A percentile compares a stretch with the other conserved stretches of the same genome.
These are phyloP conservation scores for Zootermopsis nevadensis DNA, from an alignment of 2,888 invertebrate species.

Conservation along the genomic window DNA sequence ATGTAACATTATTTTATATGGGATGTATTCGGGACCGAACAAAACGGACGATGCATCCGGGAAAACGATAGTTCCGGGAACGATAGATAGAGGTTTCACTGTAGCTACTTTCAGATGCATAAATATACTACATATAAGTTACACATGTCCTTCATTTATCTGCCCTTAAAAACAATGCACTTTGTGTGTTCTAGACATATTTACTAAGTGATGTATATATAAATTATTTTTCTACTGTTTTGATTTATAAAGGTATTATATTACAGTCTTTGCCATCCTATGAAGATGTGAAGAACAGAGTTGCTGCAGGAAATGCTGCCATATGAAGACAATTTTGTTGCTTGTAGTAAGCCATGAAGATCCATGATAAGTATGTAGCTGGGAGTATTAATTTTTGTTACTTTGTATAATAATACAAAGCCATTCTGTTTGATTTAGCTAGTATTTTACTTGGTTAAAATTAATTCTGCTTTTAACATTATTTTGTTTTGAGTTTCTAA, in stretches of 20 bases:
- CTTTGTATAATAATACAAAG: background rate
- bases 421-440: background rate
- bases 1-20: too few species aligned
- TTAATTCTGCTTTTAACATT: slow-evolving; percentile 6
- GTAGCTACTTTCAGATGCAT: background rate
- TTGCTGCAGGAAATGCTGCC: slow-evolving; percentile 52
- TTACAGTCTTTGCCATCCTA: slow-evolving; percentile 61
- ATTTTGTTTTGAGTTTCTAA: background rate
- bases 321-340: background rate
- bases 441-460: background rate
- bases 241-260: slow-evolving; percentile 1
- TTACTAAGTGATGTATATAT: background rate
- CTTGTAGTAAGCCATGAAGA: background rate
- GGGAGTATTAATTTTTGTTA: background rate
- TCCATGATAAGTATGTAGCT: background rate
- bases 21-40: too few species aligned
- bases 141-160: background rate
- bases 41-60: too few species aligned
- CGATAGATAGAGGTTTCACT: too few species aligned
- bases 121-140: background rate
- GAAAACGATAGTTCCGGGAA: too few species aligned
- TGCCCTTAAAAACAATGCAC: background rate
- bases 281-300: slow-evolving; percentile 60
- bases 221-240: background rate
- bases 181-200: background rate